phyloP scores from a whole-genome alignment of 2,888 invertebrate species.

The Himalopsyche kuldschensis region DNA sequence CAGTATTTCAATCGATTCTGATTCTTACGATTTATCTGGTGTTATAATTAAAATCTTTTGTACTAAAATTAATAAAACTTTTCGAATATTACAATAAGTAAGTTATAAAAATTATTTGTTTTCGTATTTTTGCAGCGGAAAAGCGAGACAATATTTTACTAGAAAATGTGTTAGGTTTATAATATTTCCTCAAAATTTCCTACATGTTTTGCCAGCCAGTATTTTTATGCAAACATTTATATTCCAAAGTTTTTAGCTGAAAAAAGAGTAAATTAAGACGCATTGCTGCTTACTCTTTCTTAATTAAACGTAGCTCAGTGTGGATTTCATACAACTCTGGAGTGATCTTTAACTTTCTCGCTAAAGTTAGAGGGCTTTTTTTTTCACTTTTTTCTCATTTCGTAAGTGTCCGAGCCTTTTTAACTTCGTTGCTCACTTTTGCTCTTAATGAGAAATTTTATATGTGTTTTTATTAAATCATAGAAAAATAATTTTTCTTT shows the following conservation, averaged over 20 bases:
- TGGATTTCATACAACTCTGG: constrained; percentile 8
- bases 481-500: not conserved
- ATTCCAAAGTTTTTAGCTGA: constrained; percentile 10
- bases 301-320: constrained; percentile 22
- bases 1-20: too few relatives aligned
- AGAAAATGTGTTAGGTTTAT: too few relatives aligned
- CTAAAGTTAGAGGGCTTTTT: not conserved
- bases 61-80: too few relatives aligned
- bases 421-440: not conserved
- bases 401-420: not conserved
- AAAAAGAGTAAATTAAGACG: constrained; percentile 26
- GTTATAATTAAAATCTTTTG: too few relatives aligned
- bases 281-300: constrained; percentile 22
- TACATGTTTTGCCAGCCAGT: not conserved
- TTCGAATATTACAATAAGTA: too few relatives aligned
- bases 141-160: too few relatives aligned
- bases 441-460: not conserved
- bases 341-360: constrained; percentile 16
- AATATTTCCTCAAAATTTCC: not conserved
- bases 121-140: too few relatives aligned
- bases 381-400: not conserved
- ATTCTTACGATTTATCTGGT: too few relatives aligned
- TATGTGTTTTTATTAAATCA: not conserved
- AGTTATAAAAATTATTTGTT: too few relatives aligned
- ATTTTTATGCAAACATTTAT: constrained; percentile 15